Evolutionary conservation across 2,888 invertebrate genomes (phyloP).

Genomic region (Pyrgus malvae): DNA sequence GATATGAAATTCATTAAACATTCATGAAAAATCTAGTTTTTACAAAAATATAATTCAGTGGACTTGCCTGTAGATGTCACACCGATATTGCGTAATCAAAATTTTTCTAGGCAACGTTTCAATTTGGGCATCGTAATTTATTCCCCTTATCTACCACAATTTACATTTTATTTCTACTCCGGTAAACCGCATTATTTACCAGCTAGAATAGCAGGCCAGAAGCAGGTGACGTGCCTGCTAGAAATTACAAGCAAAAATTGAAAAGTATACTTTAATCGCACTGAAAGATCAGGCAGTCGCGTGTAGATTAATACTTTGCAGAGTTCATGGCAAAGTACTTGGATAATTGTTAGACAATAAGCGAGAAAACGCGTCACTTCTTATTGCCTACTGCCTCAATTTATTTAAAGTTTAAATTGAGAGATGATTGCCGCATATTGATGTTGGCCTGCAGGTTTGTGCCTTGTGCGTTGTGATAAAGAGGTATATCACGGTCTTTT

Average conservation of each 20-base stretch:
- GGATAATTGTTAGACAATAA: background rate
- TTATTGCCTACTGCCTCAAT: background rate
- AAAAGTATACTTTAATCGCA: slow-evolving; percentile 27
- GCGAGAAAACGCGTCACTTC: background rate
- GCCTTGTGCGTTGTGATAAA: too few species aligned
- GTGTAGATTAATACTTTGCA: slow-evolving; percentile 22
- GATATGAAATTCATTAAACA: too few species aligned
- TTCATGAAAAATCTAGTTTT: too few species aligned
- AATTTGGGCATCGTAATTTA: background rate
- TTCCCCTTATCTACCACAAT: background rate
- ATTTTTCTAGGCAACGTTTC: background rate
- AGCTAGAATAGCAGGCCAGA: background rate
- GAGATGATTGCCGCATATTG: too few species aligned
- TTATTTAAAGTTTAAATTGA: too few species aligned
- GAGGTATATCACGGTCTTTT: too few species aligned
- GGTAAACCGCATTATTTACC: background rate
- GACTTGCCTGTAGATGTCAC: too few species aligned
- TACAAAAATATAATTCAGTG: too few species aligned
- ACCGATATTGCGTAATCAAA: background rate
- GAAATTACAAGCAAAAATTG: slow-evolving; percentile 29
- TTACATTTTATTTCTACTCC: background rate
- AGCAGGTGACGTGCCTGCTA: slow-evolving; percentile 29
- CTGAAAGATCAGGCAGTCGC: slow-evolving; percentile 28
- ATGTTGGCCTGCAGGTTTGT: too few species aligned
- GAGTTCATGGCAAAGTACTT: slow-evolving; percentile 4